phyloP scores from a whole-genome alignment of 2,113 vertebrate species.

The Thomomys bottae region DNA sequence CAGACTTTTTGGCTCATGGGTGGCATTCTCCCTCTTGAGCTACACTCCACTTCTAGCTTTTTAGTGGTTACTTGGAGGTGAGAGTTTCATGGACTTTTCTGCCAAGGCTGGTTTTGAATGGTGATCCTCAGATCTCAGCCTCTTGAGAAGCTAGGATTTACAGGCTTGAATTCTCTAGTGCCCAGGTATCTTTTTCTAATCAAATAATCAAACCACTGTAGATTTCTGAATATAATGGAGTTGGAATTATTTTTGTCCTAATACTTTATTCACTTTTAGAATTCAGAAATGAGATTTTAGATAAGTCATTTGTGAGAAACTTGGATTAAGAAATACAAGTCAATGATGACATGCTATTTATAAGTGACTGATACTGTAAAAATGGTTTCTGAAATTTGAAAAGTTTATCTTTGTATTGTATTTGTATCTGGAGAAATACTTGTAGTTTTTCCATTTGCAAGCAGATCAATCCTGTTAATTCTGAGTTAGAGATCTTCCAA shows the following conservation, averaged over 20 bases:
- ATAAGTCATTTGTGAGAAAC: slow-evolving; percentile 32
- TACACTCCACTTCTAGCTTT: too few species aligned
- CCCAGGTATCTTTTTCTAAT: not conserved
- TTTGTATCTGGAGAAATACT: slow-evolving; percentile 61
- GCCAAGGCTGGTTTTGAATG: too few species aligned
- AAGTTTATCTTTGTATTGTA: slow-evolving; percentile 54
- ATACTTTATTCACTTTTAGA: slow-evolving; percentile 47
- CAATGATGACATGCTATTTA: slow-evolving; percentile 3
- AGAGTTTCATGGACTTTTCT: too few species aligned
- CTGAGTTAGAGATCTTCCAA: slow-evolving; percentile 77
- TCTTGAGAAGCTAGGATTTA: too few species aligned
- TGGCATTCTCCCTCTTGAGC: too few species aligned
- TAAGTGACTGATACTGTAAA: slow-evolving; percentile 53
- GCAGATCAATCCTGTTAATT: slow-evolving; percentile 77
- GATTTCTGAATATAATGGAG: not conserved
- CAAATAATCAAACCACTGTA: not conserved
- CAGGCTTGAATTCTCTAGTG: too few species aligned
- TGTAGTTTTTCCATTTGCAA: slow-evolving; percentile 66
- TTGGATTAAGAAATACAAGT: slow-evolving; percentile 51
- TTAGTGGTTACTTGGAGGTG: too few species aligned
- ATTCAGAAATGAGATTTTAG: slow-evolving; percentile 28
- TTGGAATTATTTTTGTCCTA: slow-evolving; percentile 8
- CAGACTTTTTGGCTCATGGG: too few species aligned
- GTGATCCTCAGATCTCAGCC: too few species aligned
- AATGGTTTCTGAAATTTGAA: slow-evolving; percentile 63